Evolutionary conservation across 2,113 vertebrate genomes (phyloP).

Genomic region (Anhinga anhinga): DNA sequence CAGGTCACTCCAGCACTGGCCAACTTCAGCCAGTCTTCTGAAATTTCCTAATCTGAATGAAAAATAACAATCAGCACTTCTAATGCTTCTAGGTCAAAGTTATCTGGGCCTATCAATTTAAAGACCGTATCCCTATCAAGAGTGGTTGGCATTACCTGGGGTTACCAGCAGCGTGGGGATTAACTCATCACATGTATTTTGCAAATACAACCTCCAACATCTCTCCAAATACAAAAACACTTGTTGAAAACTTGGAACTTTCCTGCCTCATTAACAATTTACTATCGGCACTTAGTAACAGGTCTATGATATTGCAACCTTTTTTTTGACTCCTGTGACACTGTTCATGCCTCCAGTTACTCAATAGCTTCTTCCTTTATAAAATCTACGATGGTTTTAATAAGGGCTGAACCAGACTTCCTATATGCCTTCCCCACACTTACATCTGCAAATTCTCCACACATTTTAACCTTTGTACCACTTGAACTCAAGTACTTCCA

Average conservation of each 20-base stretch:
- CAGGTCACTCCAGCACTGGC: neutral
- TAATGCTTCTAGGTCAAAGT: neutral
- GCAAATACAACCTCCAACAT: neutral
- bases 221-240: neutral
- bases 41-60: neutral
- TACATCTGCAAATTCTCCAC: neutral
- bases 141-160: neutral
- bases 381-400: neutral
- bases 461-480: neutral
- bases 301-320: neutral
- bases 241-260: neutral
- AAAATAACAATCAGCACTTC: neutral
- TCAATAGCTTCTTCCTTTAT: neutral
- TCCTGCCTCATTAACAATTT: neutral
- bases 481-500: neutral
- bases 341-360: accelerated
- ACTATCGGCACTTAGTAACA: slow-evolving; percentile 29
- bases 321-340: neutral
- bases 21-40: neutral
- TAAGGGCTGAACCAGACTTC: neutral
- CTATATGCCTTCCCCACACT: neutral
- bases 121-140: accelerated
- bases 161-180: neutral
- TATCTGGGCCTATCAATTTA: neutral
- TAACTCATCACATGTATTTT: neutral